Evolutionary conservation across 2,888 invertebrate species (phyloP).

Genomic region (Congeria kusceri): DNA sequence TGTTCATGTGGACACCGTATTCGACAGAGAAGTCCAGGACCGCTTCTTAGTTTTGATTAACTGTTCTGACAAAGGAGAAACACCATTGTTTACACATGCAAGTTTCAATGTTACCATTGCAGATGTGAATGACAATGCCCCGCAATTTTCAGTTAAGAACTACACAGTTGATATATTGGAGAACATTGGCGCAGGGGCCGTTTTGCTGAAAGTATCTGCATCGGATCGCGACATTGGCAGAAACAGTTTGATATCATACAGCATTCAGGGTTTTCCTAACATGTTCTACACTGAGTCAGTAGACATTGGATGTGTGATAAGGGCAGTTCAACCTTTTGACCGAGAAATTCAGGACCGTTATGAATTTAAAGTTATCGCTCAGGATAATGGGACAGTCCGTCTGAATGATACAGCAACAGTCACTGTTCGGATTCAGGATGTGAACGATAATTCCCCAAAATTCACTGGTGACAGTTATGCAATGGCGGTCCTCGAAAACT

Average conservation of each 20-base stretch:
- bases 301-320: slow-evolving; percentile 57
- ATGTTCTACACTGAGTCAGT: slow-evolving; percentile 60
- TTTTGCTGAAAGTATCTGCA: slow-evolving; percentile 93
- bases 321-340: slow-evolving; percentile 62
- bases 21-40: slow-evolving; percentile 75
- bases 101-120: slow-evolving; percentile 86
- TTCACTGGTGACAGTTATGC: slow-evolving; percentile 64
- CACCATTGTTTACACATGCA: slow-evolving; percentile 63
- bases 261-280: slow-evolving; percentile 43
- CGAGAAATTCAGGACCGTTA: slow-evolving; percentile 66
- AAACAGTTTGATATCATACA: slow-evolving; percentile 59
- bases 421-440: slow-evolving; percentile 59
- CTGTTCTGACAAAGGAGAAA: slow-evolving; percentile 87
- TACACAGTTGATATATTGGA: slow-evolving; percentile 69
- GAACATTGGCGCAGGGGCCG: slow-evolving; percentile 65
- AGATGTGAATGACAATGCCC: slow-evolving; percentile 97
- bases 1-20: slow-evolving; percentile 85
- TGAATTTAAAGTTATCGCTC: slow-evolving; percentile 65
- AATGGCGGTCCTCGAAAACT: slow-evolving; percentile 65
- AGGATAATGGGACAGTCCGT: slow-evolving; percentile 48
- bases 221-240: slow-evolving; percentile 88
- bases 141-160: slow-evolving; percentile 89
- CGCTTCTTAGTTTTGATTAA: slow-evolving; percentile 86
- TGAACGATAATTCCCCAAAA: slow-evolving; percentile 65
- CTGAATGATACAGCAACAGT: slow-evolving; percentile 58